Evolutionary conservation across 2,888 invertebrate species (phyloP).

Genomic region (Nomada fucata): DNA sequence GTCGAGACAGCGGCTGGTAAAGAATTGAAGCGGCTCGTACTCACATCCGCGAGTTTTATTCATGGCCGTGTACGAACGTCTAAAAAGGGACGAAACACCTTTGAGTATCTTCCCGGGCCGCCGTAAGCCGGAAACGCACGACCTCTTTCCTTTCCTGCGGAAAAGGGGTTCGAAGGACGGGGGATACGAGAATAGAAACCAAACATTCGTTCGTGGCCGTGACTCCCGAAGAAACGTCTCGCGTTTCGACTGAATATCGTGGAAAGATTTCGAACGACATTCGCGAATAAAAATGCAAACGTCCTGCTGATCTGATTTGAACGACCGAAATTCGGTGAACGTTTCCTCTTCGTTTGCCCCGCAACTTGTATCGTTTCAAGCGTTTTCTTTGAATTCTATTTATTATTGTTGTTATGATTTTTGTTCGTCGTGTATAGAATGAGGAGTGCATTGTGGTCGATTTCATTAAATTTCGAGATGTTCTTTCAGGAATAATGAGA

Average conservation of each 20-base stretch:
- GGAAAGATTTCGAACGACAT: too few relatives aligned
- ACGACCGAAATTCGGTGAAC: too few relatives aligned
- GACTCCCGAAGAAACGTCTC: not conserved
- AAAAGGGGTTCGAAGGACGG: slow-evolving; percentile 38
- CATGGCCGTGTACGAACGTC: slow-evolving; percentile 1
- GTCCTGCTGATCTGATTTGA: too few relatives aligned
- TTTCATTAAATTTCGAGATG: not conserved
- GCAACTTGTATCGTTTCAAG: too few relatives aligned
- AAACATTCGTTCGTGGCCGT: slow-evolving; percentile 20
- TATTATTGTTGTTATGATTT: too few relatives aligned
- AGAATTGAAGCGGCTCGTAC: slow-evolving; percentile 17
- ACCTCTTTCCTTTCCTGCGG: slow-evolving; percentile 22
- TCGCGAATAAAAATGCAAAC: too few relatives aligned
- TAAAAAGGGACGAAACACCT: slow-evolving; percentile 30
- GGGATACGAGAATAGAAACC: slow-evolving; percentile 37
- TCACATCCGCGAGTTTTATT: slow-evolving; percentile 30
- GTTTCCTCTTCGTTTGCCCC: too few relatives aligned
- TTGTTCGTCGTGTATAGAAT: too few relatives aligned
- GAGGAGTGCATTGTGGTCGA: too few relatives aligned
- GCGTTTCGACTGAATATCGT: not conserved
- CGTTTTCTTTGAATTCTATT: too few relatives aligned
- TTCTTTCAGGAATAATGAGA: not conserved
- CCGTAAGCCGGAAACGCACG: slow-evolving; percentile 17
- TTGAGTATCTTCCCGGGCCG: slow-evolving; percentile 31
- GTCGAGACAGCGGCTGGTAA: slow-evolving; percentile 3